Conservation (phyloP, 2,113 vertebrate genomes). For the Paradisaea rubra region DNA sequence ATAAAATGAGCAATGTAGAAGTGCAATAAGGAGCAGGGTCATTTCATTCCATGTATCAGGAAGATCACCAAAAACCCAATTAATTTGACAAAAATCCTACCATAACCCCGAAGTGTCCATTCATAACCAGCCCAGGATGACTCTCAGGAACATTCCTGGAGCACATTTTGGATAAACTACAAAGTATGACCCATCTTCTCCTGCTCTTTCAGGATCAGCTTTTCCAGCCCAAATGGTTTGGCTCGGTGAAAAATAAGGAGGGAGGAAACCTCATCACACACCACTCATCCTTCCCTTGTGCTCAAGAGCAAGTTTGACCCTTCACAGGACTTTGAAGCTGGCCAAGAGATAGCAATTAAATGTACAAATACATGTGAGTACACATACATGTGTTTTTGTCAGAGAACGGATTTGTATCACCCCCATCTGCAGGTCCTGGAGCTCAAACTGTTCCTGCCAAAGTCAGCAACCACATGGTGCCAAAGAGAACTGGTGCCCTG, state of each 20-base stretch:
- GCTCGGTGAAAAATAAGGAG: not conserved
- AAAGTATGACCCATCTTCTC: not conserved
- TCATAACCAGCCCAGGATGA: not conserved
- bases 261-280: not conserved
- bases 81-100: not conserved
- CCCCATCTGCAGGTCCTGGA: not conserved
- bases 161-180: not conserved
- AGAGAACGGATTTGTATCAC: not conserved
- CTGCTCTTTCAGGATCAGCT: not conserved
- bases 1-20: not conserved
- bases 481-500: not conserved
- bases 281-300: not conserved
- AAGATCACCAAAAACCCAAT: not conserved
- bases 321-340: not conserved
- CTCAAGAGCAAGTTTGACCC: not conserved
- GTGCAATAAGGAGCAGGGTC: accelerated
- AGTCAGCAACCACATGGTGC: accelerated
- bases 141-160: not conserved
- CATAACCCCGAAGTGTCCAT: not conserved
- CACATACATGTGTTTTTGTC: accelerated
- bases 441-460: not conserved
- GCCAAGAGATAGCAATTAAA: not conserved
- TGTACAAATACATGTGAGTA: accelerated
- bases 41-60: accelerated
- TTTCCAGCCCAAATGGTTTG: not conserved